These are phyloP conservation scores for Tipula unca DNA, from an alignment of 2,888 invertebrate genomes.

Conservation along the genomic window DNA sequence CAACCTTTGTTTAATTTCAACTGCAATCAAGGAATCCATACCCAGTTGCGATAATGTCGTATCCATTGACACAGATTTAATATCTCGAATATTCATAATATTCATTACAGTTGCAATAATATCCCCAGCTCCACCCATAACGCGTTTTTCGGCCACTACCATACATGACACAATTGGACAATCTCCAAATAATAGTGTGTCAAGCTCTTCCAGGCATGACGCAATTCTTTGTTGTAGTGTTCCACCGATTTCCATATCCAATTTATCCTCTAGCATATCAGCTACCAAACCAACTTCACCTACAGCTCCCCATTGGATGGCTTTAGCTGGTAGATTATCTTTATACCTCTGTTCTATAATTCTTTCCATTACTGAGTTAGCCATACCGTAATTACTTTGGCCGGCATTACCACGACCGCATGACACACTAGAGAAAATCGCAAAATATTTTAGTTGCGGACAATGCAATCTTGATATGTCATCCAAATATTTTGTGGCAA, in stretches of 20 bases:
- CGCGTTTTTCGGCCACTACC: slow-evolving; percentile 55
- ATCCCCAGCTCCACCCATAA: slow-evolving; percentile 48
- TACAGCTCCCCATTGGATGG: slow-evolving; percentile 89
- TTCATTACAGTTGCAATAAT: slow-evolving; percentile 65
- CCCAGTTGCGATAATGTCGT: slow-evolving; percentile 75
- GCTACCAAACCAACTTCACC: slow-evolving; percentile 45
- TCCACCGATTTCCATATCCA: no score
- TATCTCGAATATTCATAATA: slow-evolving; percentile 57
- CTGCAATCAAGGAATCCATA: slow-evolving; percentile 95
- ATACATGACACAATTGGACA: no score
- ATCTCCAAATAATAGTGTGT: no score
- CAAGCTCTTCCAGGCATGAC: no score
- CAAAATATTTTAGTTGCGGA: slow-evolving; percentile 59
- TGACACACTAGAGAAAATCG: slow-evolving; percentile 77
- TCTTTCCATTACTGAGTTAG: slow-evolving; percentile 71
- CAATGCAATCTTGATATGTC: slow-evolving; percentile 51
- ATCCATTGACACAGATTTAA: slow-evolving; percentile 44
- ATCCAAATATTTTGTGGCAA: slow-evolving; percentile 50
- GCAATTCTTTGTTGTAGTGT: no score
- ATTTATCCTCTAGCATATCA: no score
- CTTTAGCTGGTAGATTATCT: slow-evolving; percentile 67
- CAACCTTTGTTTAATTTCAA: slow-evolving; percentile 88
- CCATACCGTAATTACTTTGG: no score
- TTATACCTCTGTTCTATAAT: slow-evolving; percentile 65
- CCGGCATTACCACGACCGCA: no score